Conservation (phyloP, 1,140 invertebrate genomes). For the Chrysopa pallens region DNA sequence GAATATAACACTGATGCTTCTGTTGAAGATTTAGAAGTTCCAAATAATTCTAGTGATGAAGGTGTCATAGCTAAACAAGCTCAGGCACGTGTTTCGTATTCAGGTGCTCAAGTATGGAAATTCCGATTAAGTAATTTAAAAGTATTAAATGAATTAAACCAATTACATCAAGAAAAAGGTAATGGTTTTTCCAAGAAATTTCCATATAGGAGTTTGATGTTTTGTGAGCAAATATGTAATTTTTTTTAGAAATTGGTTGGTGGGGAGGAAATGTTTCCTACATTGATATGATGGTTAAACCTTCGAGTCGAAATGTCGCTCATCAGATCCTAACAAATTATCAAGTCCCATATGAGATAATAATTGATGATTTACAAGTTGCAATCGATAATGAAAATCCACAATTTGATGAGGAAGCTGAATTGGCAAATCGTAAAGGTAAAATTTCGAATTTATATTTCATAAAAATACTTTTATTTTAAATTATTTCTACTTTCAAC, state of each 20-base stretch:
- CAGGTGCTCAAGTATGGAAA: constrained; percentile 31
- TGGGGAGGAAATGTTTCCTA: constrained; percentile 46
- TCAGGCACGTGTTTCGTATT: constrained; percentile 22
- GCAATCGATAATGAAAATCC: constrained; percentile 64
- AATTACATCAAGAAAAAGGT: constrained; percentile 27
- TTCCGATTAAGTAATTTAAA: constrained; percentile 17
- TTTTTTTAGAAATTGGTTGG: constrained; percentile 37
- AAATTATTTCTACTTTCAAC: constrained; percentile 5
- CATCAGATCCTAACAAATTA: constrained; percentile 28
- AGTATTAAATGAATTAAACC: constrained; percentile 20
- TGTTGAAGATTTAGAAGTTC: neutral
- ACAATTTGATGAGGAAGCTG: constrained; percentile 31
- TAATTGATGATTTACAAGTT: constrained; percentile 55
- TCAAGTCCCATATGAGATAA: constrained; percentile 39
- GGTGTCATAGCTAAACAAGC: constrained; percentile 2
- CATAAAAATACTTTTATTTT: neutral
- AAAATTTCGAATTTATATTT: constrained; percentile 14
- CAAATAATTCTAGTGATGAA: neutral
- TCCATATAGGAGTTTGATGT: neutral
- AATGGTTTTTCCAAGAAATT: constrained; percentile 2
- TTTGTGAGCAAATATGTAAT: constrained; percentile 1
- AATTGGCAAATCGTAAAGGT: constrained; percentile 56
- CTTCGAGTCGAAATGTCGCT: constrained; percentile 30
- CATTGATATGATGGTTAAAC: constrained; percentile 47
- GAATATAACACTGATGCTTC: constrained; percentile 1